Evolutionary conservation across 1,140 invertebrate species (phyloP).

Genomic region (Onthophagus taurus): DNA sequence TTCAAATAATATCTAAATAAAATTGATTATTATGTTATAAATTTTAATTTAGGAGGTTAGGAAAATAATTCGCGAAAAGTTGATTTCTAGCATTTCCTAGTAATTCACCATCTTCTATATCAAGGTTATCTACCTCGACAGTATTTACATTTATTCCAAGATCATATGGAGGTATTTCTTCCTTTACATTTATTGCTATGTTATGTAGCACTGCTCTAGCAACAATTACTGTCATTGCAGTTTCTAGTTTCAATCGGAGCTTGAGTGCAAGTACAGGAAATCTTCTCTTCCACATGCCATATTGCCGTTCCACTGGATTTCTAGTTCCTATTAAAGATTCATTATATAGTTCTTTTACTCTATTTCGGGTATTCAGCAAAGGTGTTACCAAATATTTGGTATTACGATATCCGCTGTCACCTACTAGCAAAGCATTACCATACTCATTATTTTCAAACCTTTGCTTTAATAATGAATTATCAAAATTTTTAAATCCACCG

Average conservation of each 20-base stretch:
- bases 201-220: constrained; percentile 33
- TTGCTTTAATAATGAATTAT: too few relatives aligned
- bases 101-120: too few relatives aligned
- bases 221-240: constrained; percentile 25
- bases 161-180: background rate
- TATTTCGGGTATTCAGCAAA: constrained; percentile 20
- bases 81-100: too few relatives aligned
- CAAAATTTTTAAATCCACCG: too few relatives aligned
- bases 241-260: constrained; percentile 24
- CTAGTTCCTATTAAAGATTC: constrained; percentile 31
- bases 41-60: too few relatives aligned
- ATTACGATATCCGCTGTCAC: background rate
- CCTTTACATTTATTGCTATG: constrained; percentile 19
- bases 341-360: constrained; percentile 29
- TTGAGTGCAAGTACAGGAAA: constrained; percentile 28
- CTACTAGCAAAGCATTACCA: too few relatives aligned
- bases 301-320: constrained; percentile 31
- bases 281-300: constrained; percentile 31
- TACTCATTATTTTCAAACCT: too few relatives aligned
- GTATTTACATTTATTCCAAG: too few relatives aligned
- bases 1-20: too few relatives aligned
- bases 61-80: too few relatives aligned
- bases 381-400: constrained; percentile 27
- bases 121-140: background rate
- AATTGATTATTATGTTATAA: too few relatives aligned